Evolutionary conservation across 2,888 invertebrate genomes (phyloP).

Genomic region (Lasioglossum oenotherae): DNA sequence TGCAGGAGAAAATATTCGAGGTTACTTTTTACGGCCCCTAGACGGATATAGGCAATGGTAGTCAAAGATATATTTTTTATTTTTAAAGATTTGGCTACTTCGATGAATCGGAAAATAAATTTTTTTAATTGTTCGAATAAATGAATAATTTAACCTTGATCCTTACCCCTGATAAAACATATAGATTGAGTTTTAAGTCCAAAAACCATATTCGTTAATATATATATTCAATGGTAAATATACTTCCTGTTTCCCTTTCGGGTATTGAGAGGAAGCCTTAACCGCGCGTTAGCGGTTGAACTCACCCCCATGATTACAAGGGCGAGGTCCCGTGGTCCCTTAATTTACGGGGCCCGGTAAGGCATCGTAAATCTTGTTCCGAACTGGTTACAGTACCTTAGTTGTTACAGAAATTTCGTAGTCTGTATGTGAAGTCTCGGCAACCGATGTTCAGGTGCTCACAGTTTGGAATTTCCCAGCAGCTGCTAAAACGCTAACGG

Average conservation of each 20-base stretch:
- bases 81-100: background rate
- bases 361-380: background rate
- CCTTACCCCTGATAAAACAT: background rate
- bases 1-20: too few relatives aligned
- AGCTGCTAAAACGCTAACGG: background rate
- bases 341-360: slow-evolving; percentile 6
- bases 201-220: background rate
- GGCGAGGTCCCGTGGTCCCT: background rate
- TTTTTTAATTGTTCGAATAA: too few relatives aligned
- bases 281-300: background rate
- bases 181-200: background rate
- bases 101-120: too few relatives aligned
- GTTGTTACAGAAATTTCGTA: slow-evolving; percentile 2
- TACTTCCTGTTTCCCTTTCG: background rate
- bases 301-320: background rate
- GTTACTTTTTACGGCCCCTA: too few relatives aligned
- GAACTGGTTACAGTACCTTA: background rate
- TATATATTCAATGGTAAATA: too few relatives aligned
- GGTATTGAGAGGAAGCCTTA: background rate
- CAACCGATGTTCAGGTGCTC: background rate
- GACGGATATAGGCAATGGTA: too few relatives aligned
- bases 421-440: background rate
- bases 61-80: background rate
- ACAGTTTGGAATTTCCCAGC: background rate
- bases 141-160: too few relatives aligned